These are phyloP conservation scores for Acleris emargana DNA, from an alignment of 2,888 invertebrate species.

Conservation along the genomic window DNA sequence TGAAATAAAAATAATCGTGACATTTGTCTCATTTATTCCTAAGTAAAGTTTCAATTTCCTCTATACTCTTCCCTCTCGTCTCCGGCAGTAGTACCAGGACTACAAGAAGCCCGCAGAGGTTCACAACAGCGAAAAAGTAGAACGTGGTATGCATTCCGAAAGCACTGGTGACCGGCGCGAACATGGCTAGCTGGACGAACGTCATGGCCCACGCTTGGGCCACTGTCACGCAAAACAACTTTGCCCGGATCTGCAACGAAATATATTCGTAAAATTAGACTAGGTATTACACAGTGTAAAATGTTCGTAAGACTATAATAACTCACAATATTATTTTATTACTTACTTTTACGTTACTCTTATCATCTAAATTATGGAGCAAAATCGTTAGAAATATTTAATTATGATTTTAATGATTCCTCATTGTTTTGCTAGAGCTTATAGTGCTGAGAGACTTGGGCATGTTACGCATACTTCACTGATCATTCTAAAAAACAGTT, in stretches of 20 bases:
- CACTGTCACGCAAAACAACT: constrained; percentile 52
- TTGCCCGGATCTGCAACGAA: constrained; percentile 58
- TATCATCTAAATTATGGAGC: too few species aligned
- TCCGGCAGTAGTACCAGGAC: constrained; percentile 64
- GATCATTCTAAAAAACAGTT: too few species aligned
- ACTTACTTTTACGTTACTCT: too few species aligned
- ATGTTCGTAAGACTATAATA: too few species aligned
- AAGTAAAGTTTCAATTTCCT: constrained; percentile 52
- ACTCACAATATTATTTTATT: too few species aligned
- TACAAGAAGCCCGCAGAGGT: constrained; percentile 55
- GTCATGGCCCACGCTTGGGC: constrained; percentile 51
- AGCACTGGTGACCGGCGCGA: constrained; percentile 38
- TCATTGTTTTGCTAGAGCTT: too few species aligned
- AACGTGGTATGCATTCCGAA: constrained; percentile 62
- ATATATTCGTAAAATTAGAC: background rate
- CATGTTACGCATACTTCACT: too few species aligned
- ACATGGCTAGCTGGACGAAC: constrained; percentile 50
- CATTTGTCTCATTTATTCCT: constrained; percentile 5
- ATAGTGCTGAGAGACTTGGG: too few species aligned
- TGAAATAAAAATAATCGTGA: too few species aligned
- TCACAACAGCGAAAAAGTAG: constrained; percentile 59
- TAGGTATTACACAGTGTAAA: too few species aligned
- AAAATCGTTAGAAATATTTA: too few species aligned
- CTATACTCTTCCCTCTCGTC: constrained; percentile 67
- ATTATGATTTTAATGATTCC: too few species aligned